These are phyloP conservation scores for Eilema caniola DNA, from an alignment of 2,888 invertebrate genomes.

Conservation along the genomic window DNA sequence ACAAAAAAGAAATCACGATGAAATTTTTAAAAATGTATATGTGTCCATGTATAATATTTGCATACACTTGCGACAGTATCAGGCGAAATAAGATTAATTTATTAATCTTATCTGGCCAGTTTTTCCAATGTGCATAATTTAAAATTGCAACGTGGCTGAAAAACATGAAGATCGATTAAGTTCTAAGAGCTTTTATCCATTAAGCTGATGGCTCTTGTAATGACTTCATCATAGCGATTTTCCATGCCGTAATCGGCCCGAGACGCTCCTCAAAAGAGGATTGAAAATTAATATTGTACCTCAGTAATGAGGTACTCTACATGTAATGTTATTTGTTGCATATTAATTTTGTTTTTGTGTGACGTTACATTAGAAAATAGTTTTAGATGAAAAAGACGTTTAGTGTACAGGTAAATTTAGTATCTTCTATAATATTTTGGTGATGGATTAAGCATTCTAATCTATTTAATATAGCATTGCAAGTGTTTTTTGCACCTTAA, in stretches of 20 bases:
- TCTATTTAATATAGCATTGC: no score
- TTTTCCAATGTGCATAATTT: conserved; percentile 47
- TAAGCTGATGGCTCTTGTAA: conserved; percentile 74
- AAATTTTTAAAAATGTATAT: no score
- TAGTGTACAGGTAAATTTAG: neutral
- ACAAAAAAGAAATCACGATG: neutral
- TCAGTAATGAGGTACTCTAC: conserved; percentile 33
- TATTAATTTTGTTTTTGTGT: conserved; percentile 44
- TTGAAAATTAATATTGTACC: conserved; percentile 49
- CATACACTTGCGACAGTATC: neutral
- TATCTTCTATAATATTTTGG: neutral
- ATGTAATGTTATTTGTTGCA: conserved; percentile 42
- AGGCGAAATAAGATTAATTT: conserved; percentile 31
- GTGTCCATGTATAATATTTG: neutral
- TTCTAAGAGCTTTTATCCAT: conserved; percentile 83
- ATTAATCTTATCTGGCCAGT: conserved; percentile 25
- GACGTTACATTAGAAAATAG: conserved; percentile 7
- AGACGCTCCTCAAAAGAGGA: conserved; percentile 52
- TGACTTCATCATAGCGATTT: conserved; percentile 76
- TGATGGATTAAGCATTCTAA: neutral
- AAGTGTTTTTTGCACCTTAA: no score
- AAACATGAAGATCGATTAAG: conserved; percentile 75
- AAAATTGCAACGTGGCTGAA: conserved; percentile 60
- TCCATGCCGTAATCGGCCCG: conserved; percentile 58
- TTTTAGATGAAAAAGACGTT: neutral